phyloP scores from a whole-genome alignment of 2,113 vertebrate genomes.

The Nothocercus julius region DNA sequence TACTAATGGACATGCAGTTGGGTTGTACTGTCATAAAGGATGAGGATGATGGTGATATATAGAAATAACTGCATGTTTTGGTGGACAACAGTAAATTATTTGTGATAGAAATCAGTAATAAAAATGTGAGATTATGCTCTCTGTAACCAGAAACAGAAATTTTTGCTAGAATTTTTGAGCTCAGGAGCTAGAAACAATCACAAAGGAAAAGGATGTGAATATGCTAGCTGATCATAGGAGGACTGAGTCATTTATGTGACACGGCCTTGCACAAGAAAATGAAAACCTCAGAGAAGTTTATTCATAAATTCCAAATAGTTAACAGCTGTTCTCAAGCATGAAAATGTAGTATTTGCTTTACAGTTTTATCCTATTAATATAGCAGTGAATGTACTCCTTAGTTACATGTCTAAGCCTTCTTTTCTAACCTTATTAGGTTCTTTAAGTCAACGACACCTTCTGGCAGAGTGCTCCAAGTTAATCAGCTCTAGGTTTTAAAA shows the following conservation, averaged over 20 bases:
- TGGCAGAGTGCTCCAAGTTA: conserved; percentile 13
- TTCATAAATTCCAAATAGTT: conserved; percentile 29
- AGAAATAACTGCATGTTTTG: not conserved
- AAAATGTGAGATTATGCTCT: not conserved
- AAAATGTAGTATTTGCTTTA: conserved; percentile 44
- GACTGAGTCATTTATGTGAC: conserved; percentile 1
- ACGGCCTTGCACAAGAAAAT: not conserved
- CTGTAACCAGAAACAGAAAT: not conserved
- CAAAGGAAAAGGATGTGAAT: conserved; percentile 34
- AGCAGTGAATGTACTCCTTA: conserved; percentile 25
- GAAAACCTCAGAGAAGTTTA: not conserved
- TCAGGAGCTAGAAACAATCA: not conserved
- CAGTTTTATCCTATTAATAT: conserved; percentile 35
- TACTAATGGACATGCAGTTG: not conserved
- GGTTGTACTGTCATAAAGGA: not conserved
- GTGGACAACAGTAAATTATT: not conserved
- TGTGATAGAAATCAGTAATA: not conserved
- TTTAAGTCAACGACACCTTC: conserved; percentile 47
- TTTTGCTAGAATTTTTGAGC: conserved; percentile 14
- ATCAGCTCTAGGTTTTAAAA: conserved; percentile 33
- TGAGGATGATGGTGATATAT: not conserved
- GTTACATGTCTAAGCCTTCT: conserved; percentile 47
- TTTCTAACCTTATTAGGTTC: conserved; percentile 43
- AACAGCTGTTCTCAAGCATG: conserved; percentile 20
- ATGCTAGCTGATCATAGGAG: conserved; percentile 1